Conservation (phyloP, 1,140 invertebrate genomes). For the Chironomus tepperi region DNA sequence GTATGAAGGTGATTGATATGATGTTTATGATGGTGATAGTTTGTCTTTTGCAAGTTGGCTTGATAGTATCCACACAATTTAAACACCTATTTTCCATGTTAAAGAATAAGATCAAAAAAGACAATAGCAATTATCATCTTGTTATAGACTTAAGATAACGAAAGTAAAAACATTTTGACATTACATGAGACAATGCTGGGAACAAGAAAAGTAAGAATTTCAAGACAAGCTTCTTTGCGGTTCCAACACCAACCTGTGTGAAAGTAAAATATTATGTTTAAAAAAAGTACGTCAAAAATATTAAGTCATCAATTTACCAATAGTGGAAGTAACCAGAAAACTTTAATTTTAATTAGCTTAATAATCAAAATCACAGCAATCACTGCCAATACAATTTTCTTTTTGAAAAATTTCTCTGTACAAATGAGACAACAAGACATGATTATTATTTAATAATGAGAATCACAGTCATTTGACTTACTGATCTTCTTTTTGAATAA, state of each 20-base stretch:
- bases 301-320: constrained; percentile 32
- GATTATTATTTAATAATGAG: not conserved
- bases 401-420: constrained; percentile 67
- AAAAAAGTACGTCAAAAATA: too few relatives aligned
- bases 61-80: constrained; percentile 76
- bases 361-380: constrained; percentile 65
- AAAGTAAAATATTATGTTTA: not conserved
- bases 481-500: constrained; percentile 65
- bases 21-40: constrained; percentile 73
- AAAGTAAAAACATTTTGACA: not conserved
- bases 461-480: constrained; percentile 41
- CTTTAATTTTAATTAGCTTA: constrained; percentile 66
- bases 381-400: constrained; percentile 61
- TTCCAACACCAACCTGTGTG: constrained; percentile 54
- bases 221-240: constrained; percentile 71
- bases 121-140: not conserved
- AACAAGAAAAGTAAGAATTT: constrained; percentile 72
- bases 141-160: not conserved
- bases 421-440: constrained; percentile 21
- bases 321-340: constrained; percentile 64
- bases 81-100: constrained; percentile 46
- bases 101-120: not conserved
- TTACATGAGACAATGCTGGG: constrained; percentile 59
- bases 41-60: constrained; percentile 54
- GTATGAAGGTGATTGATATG: constrained; percentile 55